Evolutionary conservation across 2,888 invertebrate genomes (phyloP).

Genomic region (Pandemis heparana): DNA sequence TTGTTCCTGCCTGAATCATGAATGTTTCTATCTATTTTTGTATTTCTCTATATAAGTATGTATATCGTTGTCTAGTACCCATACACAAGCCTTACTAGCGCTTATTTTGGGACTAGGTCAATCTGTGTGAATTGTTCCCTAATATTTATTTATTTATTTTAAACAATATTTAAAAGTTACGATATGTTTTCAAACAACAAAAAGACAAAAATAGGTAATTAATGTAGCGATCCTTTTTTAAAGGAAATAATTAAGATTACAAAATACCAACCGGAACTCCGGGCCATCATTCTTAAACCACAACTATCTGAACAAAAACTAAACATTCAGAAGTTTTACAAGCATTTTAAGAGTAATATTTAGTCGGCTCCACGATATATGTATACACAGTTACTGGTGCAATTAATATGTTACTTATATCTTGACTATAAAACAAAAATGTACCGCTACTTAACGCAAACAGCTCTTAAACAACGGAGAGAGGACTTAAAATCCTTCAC

Average conservation of each 20-base stretch:
- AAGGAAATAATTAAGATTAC: not conserved
- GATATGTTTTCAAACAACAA: too few relatives aligned
- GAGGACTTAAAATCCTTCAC: conserved; percentile 83
- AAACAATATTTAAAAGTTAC: too few relatives aligned
- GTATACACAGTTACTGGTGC: conserved; percentile 64
- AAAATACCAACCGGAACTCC: conserved; percentile 22
- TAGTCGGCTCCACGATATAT: conserved; percentile 57
- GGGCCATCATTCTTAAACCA: conserved; percentile 1
- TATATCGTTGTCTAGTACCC: too few relatives aligned
- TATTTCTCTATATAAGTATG: too few relatives aligned
- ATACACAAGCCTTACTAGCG: too few relatives aligned
- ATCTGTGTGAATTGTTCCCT: too few relatives aligned
- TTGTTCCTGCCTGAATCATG: too few relatives aligned
- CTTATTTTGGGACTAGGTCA: too few relatives aligned
- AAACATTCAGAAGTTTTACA: conserved; percentile 51
- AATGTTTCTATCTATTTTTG: too few relatives aligned
- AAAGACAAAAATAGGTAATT: too few relatives aligned
- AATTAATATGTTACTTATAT: conserved; percentile 79
- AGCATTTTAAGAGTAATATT: conserved; percentile 58
- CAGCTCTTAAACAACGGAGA: conserved; percentile 76
- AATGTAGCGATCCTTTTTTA: too few relatives aligned
- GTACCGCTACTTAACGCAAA: conserved; percentile 79
- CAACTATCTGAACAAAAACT: conserved; percentile 16
- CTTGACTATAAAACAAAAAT: conserved; percentile 75
- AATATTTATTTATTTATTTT: too few relatives aligned